Evolutionary conservation across 2,797 vertebrate genomes (phyloP), one percentile per base, ranked within the genome.

Genomic region (Emydoidea blandingii): DNA sequence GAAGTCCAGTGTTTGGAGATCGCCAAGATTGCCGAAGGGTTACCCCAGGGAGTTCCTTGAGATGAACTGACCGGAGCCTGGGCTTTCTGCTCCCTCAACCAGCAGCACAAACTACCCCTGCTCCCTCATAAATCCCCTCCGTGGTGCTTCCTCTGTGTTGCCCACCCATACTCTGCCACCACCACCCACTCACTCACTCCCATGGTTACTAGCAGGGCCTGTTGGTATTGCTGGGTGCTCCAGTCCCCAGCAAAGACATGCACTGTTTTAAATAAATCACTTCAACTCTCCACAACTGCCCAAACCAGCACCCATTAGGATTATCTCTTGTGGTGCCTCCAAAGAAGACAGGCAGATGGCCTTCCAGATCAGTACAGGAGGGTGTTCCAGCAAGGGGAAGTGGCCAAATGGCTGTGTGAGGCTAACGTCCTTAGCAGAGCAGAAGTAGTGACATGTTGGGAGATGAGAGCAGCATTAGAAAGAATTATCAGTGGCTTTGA

Each of bases 301-400:
- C 62, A 65, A 65, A 6, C 6, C 62, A n/a, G 16, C 34, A 5
- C 16, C 31, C 15, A 34, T 65, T 65, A n/a, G 62, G 62, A n/a
- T n/a, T 8, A n/a, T 34, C 16, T 65, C 34, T 18, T 65, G 34
- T 65, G 62, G 15, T 65, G 34, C 62, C 34, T 29, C 80, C 53
- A 1, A 5, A 0, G 31, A 4, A 7, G 16, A 9, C 44, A 3
- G 5, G n/a, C 5, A 7, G 29, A 34, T 72, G 47, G 34, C 5
- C 47, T 31, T 8, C 5, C 12, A 1, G 80, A 81, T 27, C 52
- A 78, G 47, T 53, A 10, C 31, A 0, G 85, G 37, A 23, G 54
- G 37, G 44, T 11, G 44, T 4, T 72, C 37, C 31, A 47, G 57
- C 29, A 8, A 18, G 65, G 18, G 62, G 18, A 34, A 41, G 41